These are phyloP conservation scores for Protobothrops flavoviridis DNA, from an alignment of 2,113 vertebrate genomes.

Conservation along the genomic window DNA sequence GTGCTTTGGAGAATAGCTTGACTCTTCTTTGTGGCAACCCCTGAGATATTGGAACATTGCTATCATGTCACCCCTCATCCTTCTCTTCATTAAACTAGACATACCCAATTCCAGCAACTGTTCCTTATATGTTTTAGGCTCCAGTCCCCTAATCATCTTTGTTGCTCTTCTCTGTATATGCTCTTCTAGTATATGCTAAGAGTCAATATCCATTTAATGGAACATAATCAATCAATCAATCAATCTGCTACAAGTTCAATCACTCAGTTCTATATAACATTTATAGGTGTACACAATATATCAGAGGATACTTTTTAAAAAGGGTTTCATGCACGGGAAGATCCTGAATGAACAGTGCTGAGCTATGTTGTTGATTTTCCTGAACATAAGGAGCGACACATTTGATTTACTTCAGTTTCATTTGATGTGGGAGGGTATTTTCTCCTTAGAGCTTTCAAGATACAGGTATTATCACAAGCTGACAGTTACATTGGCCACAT, in stretches of 20 bases:
- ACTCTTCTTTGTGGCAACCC: no score
- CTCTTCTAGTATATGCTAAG: not conserved
- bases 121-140: no score
- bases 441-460: not conserved
- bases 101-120: no score
- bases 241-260: not conserved
- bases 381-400: not conserved
- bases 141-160: no score
- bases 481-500: not conserved
- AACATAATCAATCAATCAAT: not conserved
- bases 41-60: no score
- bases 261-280: not conserved
- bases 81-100: no score
- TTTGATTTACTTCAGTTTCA: not conserved
- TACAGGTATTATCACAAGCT: not conserved
- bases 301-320: not conserved
- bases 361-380: not conserved
- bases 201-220: not conserved
- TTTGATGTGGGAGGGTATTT: not conserved
- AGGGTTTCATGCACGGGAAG: not conserved
- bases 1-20: no score
- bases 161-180: no score
- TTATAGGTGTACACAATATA: not conserved
- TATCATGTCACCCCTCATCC: no score
- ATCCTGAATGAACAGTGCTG: not conserved